A percentile compares a stretch with the other conserved stretches of the same genome.
phyloP scores from a whole-genome alignment of 1,140 invertebrate genomes.

The Saccostrea cuccullata region DNA sequence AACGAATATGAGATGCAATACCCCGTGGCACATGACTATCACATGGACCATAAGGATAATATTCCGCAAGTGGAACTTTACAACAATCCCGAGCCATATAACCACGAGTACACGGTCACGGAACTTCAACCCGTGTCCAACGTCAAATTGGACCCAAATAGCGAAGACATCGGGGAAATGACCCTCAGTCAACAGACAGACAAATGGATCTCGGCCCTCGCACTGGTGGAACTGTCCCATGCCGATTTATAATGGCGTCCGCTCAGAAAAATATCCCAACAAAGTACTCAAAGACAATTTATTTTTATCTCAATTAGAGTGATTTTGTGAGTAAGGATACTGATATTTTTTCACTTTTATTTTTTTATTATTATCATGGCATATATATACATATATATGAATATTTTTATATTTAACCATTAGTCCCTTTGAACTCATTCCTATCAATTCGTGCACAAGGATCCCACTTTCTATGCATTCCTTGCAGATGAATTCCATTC shows the following conservation, averaged over 20 bases:
- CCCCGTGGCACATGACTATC: background rate
- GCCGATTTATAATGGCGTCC: conserved; percentile 29
- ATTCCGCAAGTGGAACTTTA: conserved; percentile 36
- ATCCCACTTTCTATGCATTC: conserved; percentile 1
- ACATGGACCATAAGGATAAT: background rate
- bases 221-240: conserved; percentile 53
- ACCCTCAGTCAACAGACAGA: conserved; percentile 55
- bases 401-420: conserved; percentile 31
- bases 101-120: conserved; percentile 27
- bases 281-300: conserved; percentile 30
- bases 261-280: conserved; percentile 30
- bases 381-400: conserved; percentile 1
- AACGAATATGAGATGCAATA: conserved; percentile 42
- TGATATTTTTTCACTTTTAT: conserved; percentile 20
- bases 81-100: conserved; percentile 15
- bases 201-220: conserved; percentile 57
- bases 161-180: conserved; percentile 42
- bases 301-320: conserved; percentile 26
- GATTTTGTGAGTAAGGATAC: conserved; percentile 18
- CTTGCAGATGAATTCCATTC: conserved; percentile 1
- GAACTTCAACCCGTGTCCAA: conserved; percentile 37
- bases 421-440: background rate
- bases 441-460: background rate
- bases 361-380: conserved; percentile 29
- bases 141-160: background rate